Evolutionary conservation across 53 echinoderm and acorn worm species (phyloP), one percentile per base, ranked within the genome.

Genomic region (Holothuria scabra): DNA sequence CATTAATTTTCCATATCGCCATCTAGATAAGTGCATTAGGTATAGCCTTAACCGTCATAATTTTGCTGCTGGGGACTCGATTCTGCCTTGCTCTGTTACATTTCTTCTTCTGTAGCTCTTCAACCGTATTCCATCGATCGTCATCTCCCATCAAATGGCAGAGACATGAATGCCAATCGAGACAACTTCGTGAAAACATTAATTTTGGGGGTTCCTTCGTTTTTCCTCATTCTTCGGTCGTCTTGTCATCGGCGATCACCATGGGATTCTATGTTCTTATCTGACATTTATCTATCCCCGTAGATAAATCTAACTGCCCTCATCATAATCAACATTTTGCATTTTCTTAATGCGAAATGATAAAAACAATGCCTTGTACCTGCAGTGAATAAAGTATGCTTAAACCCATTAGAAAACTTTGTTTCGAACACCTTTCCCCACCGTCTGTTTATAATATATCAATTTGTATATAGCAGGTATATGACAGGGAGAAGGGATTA

Each of bases 121-220:
- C 41, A 41, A 41, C 48, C 46, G 34, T 46, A 38, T 41, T 72
- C 11, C 46, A 22, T 72, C 44, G 30, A 67, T 67, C 67, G 46
- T 72, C 44, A 72, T 72, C 72, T 72, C 26, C 25, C 72, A 44
- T 46, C 48, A 48, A 72, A 72, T 35, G 72, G 34, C 21, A 72
- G 52, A 52, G 72, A 72, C 72, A 46, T 72, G 72, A 72, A 72
- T 72, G 72, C 37, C 72, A 72, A 26, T 21, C 46, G 72, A 19
- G 72, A 72, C 72, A 72, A 72, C 72, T 72, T 72, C 48, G 72
- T 72, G 72, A 72, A 67, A 52, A 72, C 48, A 72, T 72, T 72
- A 48, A 72, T 72, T 72, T 72, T 71, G 19, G 21, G 34, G 24
- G n/a, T 21, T 44, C 18, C 48, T 72, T 72, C 34, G 48, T 25